phyloP scores from a whole-genome alignment of 2,888 invertebrate genomes.

The Leptopterna dolabrata region DNA sequence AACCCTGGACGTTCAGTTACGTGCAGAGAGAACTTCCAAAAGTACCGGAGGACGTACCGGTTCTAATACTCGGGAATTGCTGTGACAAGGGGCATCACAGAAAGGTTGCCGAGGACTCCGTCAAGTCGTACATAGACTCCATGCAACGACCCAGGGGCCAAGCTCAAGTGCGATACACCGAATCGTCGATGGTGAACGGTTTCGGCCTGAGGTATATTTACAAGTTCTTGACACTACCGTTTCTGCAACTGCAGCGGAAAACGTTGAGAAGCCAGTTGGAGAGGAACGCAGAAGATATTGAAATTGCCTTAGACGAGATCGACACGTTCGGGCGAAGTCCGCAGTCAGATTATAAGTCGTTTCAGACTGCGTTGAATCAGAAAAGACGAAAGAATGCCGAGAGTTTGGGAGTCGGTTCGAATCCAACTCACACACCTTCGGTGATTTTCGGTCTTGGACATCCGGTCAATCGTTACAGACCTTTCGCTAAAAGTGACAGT shows the following conservation, averaged over 20 bases:
- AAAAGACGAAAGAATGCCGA: background rate
- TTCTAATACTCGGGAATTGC: background rate
- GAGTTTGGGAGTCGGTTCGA: background rate
- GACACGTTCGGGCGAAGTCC: background rate
- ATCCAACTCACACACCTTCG: background rate
- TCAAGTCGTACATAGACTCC: background rate
- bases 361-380: background rate
- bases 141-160: background rate
- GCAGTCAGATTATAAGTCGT: background rate
- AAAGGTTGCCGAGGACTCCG: background rate
- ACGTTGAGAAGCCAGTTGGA: background rate
- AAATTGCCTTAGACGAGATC: background rate
- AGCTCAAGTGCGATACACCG: background rate
- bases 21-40: background rate
- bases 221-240: constrained; percentile 3
- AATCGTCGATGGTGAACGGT: background rate
- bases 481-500: background rate
- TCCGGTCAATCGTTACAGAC: background rate
- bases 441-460: background rate
- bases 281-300: background rate
- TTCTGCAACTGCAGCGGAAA: background rate
- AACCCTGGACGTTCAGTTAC: background rate
- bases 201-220: background rate
- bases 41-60: background rate
- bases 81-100: background rate